Conservation (phyloP, 2,888 invertebrate species). For the Meteorus cinctellus region DNA sequence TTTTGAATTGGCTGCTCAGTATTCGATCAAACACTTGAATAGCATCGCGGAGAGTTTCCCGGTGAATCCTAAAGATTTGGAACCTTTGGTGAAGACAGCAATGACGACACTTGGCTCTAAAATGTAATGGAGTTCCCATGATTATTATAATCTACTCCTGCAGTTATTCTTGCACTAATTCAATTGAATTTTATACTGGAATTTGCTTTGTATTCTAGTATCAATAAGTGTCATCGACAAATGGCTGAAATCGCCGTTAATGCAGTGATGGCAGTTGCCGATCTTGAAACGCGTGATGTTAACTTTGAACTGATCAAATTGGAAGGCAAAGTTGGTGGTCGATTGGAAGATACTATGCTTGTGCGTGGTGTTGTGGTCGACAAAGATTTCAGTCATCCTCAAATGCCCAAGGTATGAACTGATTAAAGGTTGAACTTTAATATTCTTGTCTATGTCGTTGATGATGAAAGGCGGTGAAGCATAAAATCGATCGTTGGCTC, state of each 20-base stretch:
- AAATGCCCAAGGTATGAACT: constrained; percentile 92
- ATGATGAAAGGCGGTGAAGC: no score
- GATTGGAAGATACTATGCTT: constrained; percentile 96
- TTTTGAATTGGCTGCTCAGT: constrained; percentile 95
- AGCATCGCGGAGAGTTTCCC: constrained; percentile 92
- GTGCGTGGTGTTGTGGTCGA: constrained; percentile 98
- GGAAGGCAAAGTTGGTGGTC: constrained; percentile 97
- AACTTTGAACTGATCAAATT: constrained; percentile 99
- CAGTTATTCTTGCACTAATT: not conserved
- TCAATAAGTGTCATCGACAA: constrained; percentile 96
- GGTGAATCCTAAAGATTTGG: constrained; percentile 86
- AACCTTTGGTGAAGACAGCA: constrained; percentile 93
- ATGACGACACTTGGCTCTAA: constrained; percentile 99
- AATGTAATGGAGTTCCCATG: constrained; percentile 77
- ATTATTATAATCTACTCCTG: not conserved
- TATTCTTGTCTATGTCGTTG: constrained; percentile 48
- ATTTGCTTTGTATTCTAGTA: constrained; percentile 73
- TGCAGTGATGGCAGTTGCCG: constrained; percentile 97
- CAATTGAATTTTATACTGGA: constrained; percentile 15
- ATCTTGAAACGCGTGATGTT: constrained; percentile 93
- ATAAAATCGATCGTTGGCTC: no score
- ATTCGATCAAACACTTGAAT: constrained; percentile 89
- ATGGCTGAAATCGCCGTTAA: constrained; percentile 99
- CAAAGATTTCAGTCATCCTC: constrained; percentile 99
- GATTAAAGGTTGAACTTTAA: not conserved